Evolutionary conservation across 1,140 invertebrate species (phyloP), one percentile per base, ranked within the genome.

Genomic region (Stratiolaelaps scimitus): DNA sequence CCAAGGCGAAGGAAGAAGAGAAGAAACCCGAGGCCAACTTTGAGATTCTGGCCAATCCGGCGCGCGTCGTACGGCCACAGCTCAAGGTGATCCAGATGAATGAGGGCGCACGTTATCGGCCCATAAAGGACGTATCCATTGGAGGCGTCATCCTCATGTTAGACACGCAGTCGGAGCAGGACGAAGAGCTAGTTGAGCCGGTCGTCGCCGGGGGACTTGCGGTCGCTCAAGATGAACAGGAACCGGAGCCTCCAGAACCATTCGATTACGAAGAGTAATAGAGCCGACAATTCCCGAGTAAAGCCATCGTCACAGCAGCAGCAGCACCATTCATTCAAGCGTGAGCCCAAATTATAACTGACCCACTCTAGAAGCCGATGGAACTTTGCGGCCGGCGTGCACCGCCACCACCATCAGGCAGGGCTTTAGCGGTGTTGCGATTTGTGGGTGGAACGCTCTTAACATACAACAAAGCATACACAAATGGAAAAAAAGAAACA

Each of bases 161-260:
- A 47, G 78, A 82, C 73, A 81, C 82, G 56, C 85, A 87, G 66
- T 83, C 84, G 15, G 83, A 82, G 0, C 88, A 92, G 73, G 83
- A 87, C 69, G 80, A 83, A 68, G 87, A 92, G 69, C 81, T 97
- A 26, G 92, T 98, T 1, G 92, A 96, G 76, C 88, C 91, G 15
- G 89, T 97, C 13, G 87, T 87, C 43, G 90, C 91, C 30, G 92
- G 89, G 71, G 91, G 92, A 2, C 91, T 92, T 0, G 92, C 93
- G 76, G 83, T 86, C 7, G 88, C 53, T 4, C 53, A 91, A 68
- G 92, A 95, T 70, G 92, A 94, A 72, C 91, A 92, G 72, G 93
- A 97, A 78, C 90, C 92, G 1, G 90, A 94, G 74, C 89, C 92
- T 45, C 93, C 92, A 71, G 92, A 95, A 78, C 90, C 92, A 70